These are phyloP conservation scores for Delia radicum DNA, from an alignment of 1,140 invertebrate species.

Conservation along the genomic window DNA sequence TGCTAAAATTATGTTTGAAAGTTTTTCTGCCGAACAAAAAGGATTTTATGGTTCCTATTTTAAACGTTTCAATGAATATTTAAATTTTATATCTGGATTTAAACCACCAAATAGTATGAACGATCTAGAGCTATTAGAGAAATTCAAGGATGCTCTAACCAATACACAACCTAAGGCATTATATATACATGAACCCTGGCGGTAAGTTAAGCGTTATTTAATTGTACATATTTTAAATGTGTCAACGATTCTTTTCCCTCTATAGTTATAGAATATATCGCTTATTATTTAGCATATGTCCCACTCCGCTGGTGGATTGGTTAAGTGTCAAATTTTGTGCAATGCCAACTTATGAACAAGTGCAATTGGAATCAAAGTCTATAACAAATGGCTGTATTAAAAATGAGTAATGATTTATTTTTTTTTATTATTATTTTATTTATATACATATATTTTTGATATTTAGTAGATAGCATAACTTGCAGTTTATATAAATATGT, in stretches of 20 bases:
- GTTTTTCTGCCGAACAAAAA: constrained; percentile 59
- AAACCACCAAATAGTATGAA: constrained; percentile 54
- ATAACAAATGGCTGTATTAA: not conserved
- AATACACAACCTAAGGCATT: constrained; percentile 55
- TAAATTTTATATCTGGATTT: constrained; percentile 54
- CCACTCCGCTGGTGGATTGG: constrained; percentile 58
- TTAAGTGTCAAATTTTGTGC: constrained; percentile 60
- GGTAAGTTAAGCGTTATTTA: constrained; percentile 39
- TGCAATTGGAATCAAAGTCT: not conserved
- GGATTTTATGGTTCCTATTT: constrained; percentile 63
- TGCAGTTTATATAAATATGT: not conserved
- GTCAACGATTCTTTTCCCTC: not conserved
- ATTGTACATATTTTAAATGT: not conserved
- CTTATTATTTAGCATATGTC: constrained; percentile 58
- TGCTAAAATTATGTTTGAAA: constrained; percentile 59
- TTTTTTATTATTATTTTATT: not conserved
- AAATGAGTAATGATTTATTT: not conserved
- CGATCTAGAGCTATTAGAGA: constrained; percentile 57
- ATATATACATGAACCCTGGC: constrained; percentile 61
- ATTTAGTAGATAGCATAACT: not conserved
- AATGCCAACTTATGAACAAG: constrained; percentile 55
- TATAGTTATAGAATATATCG: constrained; percentile 59
- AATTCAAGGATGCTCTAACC: constrained; percentile 61
- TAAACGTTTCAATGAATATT: constrained; percentile 59
- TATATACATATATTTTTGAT: too few species aligned